Base-by-base conservation (phyloP, 2,888 invertebrate species). In the Cryptocheilus praepositus region DNA sequence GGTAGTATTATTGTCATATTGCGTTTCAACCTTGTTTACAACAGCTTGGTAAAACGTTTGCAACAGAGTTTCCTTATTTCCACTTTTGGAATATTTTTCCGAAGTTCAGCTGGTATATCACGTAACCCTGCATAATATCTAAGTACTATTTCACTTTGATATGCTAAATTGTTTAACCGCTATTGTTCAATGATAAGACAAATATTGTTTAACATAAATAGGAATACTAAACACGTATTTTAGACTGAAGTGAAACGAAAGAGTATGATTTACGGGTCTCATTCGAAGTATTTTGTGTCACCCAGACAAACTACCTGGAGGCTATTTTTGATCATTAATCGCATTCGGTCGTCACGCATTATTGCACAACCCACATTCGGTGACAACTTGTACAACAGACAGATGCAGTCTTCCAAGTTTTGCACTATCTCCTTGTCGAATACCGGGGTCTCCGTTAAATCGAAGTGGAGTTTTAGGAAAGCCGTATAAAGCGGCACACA, bases 281-380 rank as follows among this genome's bases (percentile, higher is more conserved):
- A 78, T 70, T 84, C 73, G 65, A 85, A 83, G 71, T 86, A 86
- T 72, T 83, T 85, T 49, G 78, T 82, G 71, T 86, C 85, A 57
- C 78, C 81, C 36, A 78, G 61, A 53, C 79, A 81, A 22, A 71
- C 73, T 52, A 84, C 64, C 60, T 81, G 79, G 22, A 85, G 61
- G 70, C 76, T 84, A 67, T 79, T 80, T 25, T 80, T 80, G 51
- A 86, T 81, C 57, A 85, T 74, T 4, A 74, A 80, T 45, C 79
- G 77, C 65, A 86, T 81, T 46, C 85, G 80, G 69, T 81, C 81
- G 25, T 87, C 84, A 16, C 76, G 77, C 74, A 86, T 81, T 25
- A 87, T 78, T 19, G 73, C 73, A 46, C 67, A 79, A 1, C 84
- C 84, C 11, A 85, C 68, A 16, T 64, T 78, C 5, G 85, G 86